Evolutionary conservation across 2,797 vertebrate genomes (phyloP).

Genomic region (Potorous gilbertii): DNA sequence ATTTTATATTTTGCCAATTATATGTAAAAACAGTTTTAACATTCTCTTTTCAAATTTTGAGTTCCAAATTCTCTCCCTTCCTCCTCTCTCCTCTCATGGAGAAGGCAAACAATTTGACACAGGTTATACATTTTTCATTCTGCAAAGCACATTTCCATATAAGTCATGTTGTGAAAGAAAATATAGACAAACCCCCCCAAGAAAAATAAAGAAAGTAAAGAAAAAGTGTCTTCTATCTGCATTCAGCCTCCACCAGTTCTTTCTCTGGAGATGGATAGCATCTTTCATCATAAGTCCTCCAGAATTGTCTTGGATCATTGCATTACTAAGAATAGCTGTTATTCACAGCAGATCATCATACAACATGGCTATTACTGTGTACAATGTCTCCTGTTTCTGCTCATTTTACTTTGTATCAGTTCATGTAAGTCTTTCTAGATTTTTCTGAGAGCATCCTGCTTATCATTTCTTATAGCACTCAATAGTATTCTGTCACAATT

Average conservation of each 20-base stretch:
- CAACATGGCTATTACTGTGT: neutral
- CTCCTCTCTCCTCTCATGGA: neutral
- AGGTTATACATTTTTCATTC: neutral
- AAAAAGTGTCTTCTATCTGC: no score
- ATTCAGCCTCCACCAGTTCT: neutral
- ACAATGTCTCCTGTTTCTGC: neutral
- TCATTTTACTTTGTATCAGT: neutral
- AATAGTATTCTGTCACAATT: neutral
- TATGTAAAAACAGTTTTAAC: neutral
- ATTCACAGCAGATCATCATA: neutral
- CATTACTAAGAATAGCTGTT: neutral
- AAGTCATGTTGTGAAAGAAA: neutral
- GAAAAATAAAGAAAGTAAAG: neutral
- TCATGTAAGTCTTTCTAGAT: neutral
- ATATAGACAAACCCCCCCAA: neutral
- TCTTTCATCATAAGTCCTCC: neutral
- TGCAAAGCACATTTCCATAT: neutral
- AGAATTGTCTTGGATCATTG: neutral
- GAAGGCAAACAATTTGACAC: neutral
- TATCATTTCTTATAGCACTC: neutral
- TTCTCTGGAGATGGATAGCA: neutral
- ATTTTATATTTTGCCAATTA: neutral
- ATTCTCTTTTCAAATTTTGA: neutral
- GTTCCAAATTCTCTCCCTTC: neutral
- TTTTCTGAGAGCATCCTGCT: neutral